phyloP scores from a whole-genome alignment of 2,888 invertebrate species.

The Polydrusus cervinus region DNA sequence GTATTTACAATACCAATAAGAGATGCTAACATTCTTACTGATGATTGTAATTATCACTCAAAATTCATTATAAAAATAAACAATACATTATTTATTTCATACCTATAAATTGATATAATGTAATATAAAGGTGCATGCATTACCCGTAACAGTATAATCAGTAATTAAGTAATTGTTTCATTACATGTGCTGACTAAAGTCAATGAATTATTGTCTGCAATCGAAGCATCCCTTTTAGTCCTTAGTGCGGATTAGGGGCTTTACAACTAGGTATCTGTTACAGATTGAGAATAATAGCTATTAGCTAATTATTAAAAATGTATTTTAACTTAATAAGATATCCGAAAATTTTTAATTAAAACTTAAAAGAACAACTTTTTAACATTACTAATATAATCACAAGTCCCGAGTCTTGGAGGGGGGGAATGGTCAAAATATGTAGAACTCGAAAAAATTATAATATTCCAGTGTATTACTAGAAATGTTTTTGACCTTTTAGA shows the following conservation, averaged over 20 bases:
- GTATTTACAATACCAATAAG: no score
- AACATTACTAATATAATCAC: no score
- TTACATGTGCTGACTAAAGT: not conserved
- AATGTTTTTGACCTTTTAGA: no score
- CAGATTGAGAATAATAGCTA: not conserved
- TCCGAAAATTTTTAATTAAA: not conserved
- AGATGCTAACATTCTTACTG: no score
- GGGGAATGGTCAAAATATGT: no score
- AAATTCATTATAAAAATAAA: no score
- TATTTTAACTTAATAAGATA: not conserved
- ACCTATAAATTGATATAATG: no score
- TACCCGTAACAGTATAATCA: not conserved
- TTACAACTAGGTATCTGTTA: not conserved
- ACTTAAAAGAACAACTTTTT: not conserved
- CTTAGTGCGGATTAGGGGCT: not conserved
- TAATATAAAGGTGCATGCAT: not conserved
- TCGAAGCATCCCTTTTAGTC: slow-evolving; percentile 5
- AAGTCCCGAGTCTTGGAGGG: no score
- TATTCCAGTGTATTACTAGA: no score
- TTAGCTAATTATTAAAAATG: not conserved
- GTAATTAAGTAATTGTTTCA: not conserved
- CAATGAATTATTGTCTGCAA: not conserved
- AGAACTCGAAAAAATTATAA: no score
- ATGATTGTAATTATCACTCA: no score
- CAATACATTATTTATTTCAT: no score